A percentile compares a stretch with the other conserved stretches of the same genome.
Conservation (phyloP, 1,140 invertebrate species). For the Drosophila murphyi region DNA sequence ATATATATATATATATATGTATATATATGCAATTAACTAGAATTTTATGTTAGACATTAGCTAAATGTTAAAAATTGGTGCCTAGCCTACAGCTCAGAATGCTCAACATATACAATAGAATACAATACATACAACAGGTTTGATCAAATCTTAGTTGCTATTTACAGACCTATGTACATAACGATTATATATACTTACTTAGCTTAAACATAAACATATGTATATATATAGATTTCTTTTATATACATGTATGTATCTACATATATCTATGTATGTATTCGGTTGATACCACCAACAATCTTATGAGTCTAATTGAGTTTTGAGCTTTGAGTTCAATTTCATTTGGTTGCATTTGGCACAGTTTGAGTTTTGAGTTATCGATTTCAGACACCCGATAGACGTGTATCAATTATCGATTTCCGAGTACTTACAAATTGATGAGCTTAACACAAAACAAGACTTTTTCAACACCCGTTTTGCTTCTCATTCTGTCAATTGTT, state of each 20-base stretch:
- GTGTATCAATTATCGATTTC: slow-evolving; percentile 9
- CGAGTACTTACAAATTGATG: slow-evolving; percentile 17
- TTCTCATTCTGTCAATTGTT: neutral
- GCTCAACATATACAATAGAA: slow-evolving; percentile 16
- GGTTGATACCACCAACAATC: slow-evolving; percentile 33
- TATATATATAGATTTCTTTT: neutral
- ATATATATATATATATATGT: slow-evolving; percentile 9
- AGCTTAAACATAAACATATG: slow-evolving; percentile 10
- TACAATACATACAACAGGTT: slow-evolving; percentile 21
- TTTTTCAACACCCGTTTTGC: slow-evolving; percentile 2
- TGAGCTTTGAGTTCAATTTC: slow-evolving; percentile 56
- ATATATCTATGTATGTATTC: slow-evolving; percentile 4
- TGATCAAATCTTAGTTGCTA: slow-evolving; percentile 36
- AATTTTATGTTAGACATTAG: slow-evolving; percentile 32
- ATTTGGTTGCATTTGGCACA: slow-evolving; percentile 65
- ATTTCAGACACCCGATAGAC: slow-evolving; percentile 5
- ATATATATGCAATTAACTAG: slow-evolving; percentile 31
- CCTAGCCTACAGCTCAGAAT: slow-evolving; percentile 65
- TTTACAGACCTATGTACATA: slow-evolving; percentile 62
- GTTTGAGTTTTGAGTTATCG: slow-evolving; percentile 26
- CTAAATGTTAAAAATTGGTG: slow-evolving; percentile 66
- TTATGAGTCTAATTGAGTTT: slow-evolving; percentile 64
- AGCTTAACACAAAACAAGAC: slow-evolving; percentile 4
- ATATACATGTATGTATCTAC: slow-evolving; percentile 1
- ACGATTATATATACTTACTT: slow-evolving; percentile 19